Percentiles rank a stretch among this genome's conserved stretches.
phyloP scores from a whole-genome alignment of 2,888 invertebrate genomes.

The Bombylius major region DNA sequence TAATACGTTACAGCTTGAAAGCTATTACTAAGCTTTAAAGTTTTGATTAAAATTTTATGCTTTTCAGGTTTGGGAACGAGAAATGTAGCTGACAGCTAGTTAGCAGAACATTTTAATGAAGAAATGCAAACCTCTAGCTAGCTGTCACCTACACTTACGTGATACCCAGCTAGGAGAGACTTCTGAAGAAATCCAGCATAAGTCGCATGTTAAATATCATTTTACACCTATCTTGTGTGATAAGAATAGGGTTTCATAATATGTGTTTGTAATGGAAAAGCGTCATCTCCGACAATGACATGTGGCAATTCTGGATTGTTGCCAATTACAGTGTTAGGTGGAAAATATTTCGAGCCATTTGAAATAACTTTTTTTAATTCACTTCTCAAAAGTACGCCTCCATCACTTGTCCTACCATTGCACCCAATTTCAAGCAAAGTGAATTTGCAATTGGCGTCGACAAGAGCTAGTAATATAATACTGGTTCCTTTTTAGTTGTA shows the following conservation, averaged over 20 bases:
- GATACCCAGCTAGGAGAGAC: too few species aligned
- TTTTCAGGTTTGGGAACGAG: too few species aligned
- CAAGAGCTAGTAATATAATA: too few species aligned
- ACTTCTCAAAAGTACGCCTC: background rate
- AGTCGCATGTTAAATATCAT: conserved; percentile 2
- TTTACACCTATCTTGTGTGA: conserved; percentile 1
- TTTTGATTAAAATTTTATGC: too few species aligned
- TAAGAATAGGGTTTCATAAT: conserved; percentile 4
- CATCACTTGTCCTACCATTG: background rate
- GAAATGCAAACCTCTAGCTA: too few species aligned
- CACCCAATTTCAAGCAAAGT: background rate
- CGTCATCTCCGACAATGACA: conserved; percentile 4
- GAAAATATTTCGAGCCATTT: background rate
- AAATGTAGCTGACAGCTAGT: too few species aligned
- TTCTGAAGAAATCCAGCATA: too few species aligned
- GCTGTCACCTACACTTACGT: too few species aligned
- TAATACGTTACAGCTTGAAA: too few species aligned
- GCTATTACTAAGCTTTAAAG: too few species aligned
- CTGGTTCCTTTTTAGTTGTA: background rate
- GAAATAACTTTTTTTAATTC: background rate
- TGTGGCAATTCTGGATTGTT: conserved; percentile 4
- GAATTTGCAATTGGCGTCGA: too few species aligned
- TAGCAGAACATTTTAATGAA: too few species aligned
- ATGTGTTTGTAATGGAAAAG: conserved; percentile 7
- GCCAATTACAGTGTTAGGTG: background rate